Evolutionary conservation across 2,113 vertebrate genomes (phyloP).

Genomic region (Malurus elegans): DNA sequence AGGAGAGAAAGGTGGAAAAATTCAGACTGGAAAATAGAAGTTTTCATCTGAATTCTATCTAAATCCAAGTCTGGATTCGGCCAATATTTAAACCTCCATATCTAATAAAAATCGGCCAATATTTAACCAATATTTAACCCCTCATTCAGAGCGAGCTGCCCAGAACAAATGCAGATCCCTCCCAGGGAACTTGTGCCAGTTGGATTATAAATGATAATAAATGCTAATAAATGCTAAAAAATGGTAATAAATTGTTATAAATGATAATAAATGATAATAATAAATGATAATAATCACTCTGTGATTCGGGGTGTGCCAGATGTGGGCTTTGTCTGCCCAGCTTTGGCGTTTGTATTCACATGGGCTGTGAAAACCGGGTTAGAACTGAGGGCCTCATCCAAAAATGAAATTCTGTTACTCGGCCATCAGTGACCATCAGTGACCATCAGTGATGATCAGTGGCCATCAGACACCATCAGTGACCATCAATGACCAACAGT

Average conservation of each 20-base stretch:
- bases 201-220: neutral
- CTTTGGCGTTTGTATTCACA: neutral
- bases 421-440: too few species aligned
- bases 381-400: neutral
- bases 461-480: too few species aligned
- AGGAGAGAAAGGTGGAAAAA: neutral
- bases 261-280: neutral
- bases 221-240: neutral
- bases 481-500: too few species aligned
- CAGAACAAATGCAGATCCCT: neutral
- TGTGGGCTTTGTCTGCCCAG: neutral
- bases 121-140: neutral
- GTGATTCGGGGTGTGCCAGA: too few species aligned
- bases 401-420: neutral
- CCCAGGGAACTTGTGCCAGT: accelerated
- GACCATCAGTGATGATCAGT: too few species aligned
- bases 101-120: too few species aligned
- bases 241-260: neutral
- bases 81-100: too few species aligned
- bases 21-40: neutral
- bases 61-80: too few species aligned
- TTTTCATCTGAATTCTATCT: too few species aligned
- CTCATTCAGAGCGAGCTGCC: neutral
- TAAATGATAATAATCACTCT: neutral
- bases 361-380: neutral